Conservation (phyloP, 2,113 vertebrate species). For the Leptobrachium ailaonicum region DNA sequence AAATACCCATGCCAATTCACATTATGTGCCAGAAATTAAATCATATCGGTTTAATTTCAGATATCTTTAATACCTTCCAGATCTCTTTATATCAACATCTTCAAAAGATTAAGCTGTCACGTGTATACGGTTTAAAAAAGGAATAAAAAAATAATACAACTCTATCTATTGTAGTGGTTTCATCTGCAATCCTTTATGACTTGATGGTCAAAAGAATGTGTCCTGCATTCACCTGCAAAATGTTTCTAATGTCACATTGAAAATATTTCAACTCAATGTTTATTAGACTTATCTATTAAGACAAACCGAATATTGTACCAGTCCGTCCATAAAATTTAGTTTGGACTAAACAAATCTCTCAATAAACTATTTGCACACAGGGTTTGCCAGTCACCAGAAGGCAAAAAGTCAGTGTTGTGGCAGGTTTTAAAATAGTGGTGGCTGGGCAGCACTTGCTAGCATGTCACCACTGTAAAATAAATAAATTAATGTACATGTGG, state of each 20-base stretch:
- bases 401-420: too few species aligned
- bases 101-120: slow-evolving; percentile 44
- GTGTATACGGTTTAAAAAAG: slow-evolving; percentile 21
- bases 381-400: too few species aligned
- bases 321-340: too few species aligned
- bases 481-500: too few species aligned
- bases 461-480: too few species aligned
- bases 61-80: slow-evolving; percentile 46
- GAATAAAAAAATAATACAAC: not conserved
- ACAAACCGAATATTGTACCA: too few species aligned
- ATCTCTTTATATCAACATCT: slow-evolving; percentile 46
- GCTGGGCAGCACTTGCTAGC: too few species aligned
- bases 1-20: slow-evolving; percentile 28
- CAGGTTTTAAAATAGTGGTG: too few species aligned
- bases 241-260: slow-evolving; percentile 1
- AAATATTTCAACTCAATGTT: not conserved
- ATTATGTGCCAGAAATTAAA: slow-evolving; percentile 46
- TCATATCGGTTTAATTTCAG: slow-evolving; percentile 47
- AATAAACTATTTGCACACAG: too few species aligned
- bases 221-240: slow-evolving; percentile 19
- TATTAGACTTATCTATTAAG: not conserved
- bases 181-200: slow-evolving; percentile 4
- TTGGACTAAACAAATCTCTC: too few species aligned
- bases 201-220: slow-evolving; percentile 19
- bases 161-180: slow-evolving; percentile 1